Conservation (phyloP, 1,140 invertebrate genomes). For the Papilio machaon region DNA sequence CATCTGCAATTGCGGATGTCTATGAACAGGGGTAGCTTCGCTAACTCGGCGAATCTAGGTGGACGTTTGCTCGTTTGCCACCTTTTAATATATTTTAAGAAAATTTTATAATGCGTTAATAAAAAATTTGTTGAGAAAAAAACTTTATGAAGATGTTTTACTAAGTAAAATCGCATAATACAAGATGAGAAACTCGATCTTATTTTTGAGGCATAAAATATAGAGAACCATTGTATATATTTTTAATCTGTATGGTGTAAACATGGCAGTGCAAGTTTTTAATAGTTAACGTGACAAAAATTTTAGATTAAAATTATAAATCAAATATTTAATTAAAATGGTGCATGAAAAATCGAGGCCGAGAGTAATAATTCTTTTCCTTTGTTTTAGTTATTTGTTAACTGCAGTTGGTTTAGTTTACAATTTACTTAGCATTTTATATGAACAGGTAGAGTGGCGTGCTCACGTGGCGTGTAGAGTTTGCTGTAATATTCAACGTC, state of each 20-base stretch:
- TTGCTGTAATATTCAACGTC: not conserved
- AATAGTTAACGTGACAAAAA: not conserved
- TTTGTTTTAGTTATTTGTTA: not conserved
- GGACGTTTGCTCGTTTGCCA: too few species aligned
- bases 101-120: too few species aligned
- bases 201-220: not conserved
- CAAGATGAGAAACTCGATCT: not conserved
- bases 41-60: too few species aligned
- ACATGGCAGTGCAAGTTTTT: not conserved
- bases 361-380: not conserved
- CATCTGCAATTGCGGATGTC: too few species aligned
- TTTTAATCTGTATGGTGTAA: too few species aligned
- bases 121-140: too few species aligned
- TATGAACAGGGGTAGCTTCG: too few species aligned
- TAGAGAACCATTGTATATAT: too few species aligned
- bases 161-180: not conserved
- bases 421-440: conserved; percentile 7
- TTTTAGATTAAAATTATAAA: not conserved
- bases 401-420: conserved; percentile 5
- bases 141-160: not conserved
- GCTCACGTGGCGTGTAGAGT: not conserved
- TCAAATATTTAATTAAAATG: not conserved
- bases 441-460: conserved; percentile 5
- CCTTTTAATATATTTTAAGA: too few species aligned
- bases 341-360: not conserved